phyloP scores from a whole-genome alignment of 1,140 invertebrate species.

The Drosophila obscura region DNA sequence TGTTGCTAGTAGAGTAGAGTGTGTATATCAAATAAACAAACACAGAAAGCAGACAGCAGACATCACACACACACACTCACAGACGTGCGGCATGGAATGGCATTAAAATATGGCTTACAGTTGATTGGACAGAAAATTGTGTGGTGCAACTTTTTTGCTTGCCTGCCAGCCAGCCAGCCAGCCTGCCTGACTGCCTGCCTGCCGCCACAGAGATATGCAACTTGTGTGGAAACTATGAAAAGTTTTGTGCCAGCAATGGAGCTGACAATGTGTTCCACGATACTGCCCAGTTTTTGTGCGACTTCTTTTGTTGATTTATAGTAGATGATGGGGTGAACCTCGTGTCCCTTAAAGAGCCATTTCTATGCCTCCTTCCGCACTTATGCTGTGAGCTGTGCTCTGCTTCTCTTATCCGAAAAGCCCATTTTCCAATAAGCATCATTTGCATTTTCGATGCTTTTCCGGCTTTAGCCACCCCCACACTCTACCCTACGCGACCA shows the following conservation, averaged over 20 bases:
- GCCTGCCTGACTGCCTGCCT: no score
- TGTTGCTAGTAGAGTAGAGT: not conserved
- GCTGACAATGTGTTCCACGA: no score
- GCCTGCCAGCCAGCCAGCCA: no score
- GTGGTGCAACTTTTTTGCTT: conserved; percentile 13
- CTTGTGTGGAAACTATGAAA: conserved; percentile 17
- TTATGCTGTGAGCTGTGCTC: no score
- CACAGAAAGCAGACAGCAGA: not conserved
- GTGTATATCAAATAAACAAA: conserved; percentile 9
- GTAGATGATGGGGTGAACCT: conserved; percentile 1
- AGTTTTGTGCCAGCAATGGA: not conserved
- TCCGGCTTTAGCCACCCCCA: not conserved
- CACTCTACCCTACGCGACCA: not conserved
- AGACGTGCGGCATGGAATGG: conserved; percentile 8
- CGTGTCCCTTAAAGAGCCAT: conserved; percentile 11
- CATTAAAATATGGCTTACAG: conserved; percentile 53
- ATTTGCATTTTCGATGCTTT: conserved; percentile 43
- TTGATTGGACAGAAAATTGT: conserved; percentile 42
- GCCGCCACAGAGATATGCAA: conserved; percentile 35
- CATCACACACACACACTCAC: not conserved
- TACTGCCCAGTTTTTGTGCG: conserved; percentile 9
- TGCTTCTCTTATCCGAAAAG: not conserved
- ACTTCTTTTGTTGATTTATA: conserved; percentile 26
- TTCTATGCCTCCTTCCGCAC: not conserved
- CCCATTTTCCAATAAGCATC: conserved; percentile 34